Evolutionary conservation across 92 coral and sea anemone genomes (phyloP).

Genomic region (Paragorgia papillata): DNA sequence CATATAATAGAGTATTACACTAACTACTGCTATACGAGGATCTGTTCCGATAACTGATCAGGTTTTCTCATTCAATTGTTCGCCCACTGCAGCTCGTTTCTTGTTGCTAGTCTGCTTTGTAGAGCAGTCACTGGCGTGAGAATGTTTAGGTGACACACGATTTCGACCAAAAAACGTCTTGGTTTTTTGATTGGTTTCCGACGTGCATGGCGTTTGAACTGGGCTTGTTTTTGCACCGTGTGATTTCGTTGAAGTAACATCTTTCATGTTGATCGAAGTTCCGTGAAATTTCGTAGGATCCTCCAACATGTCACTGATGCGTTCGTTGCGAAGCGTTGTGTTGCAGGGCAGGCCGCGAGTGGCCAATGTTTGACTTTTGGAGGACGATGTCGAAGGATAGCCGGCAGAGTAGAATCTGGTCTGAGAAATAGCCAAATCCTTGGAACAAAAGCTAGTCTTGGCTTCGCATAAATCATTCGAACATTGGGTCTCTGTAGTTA

Average conservation of each 20-base stretch:
- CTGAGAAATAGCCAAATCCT: too few relatives aligned
- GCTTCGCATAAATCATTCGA: background rate
- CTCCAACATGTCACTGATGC: background rate
- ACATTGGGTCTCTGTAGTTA: too few relatives aligned
- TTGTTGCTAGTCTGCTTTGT: too few relatives aligned
- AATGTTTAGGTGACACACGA: background rate
- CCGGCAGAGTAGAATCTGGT: too few relatives aligned
- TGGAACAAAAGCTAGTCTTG: too few relatives aligned
- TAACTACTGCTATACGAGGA: too few relatives aligned
- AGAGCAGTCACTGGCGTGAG: too few relatives aligned
- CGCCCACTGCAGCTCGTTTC: too few relatives aligned
- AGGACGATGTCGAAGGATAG: background rate
- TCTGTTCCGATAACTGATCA: too few relatives aligned
- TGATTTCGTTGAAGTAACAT: background rate
- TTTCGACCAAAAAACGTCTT: conserved; percentile 30
- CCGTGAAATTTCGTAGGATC: background rate
- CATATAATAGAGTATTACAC: too few relatives aligned
- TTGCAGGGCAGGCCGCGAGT: background rate
- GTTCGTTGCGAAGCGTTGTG: background rate
- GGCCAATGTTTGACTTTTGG: background rate
- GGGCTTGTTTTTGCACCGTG: background rate
- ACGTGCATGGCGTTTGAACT: background rate
- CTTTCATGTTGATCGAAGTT: background rate
- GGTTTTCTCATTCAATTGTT: too few relatives aligned
- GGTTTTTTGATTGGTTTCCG: background rate